These are phyloP conservation scores for Sander vitreus DNA, from an alignment of 2,113 vertebrate genomes.

Conservation along the genomic window DNA sequence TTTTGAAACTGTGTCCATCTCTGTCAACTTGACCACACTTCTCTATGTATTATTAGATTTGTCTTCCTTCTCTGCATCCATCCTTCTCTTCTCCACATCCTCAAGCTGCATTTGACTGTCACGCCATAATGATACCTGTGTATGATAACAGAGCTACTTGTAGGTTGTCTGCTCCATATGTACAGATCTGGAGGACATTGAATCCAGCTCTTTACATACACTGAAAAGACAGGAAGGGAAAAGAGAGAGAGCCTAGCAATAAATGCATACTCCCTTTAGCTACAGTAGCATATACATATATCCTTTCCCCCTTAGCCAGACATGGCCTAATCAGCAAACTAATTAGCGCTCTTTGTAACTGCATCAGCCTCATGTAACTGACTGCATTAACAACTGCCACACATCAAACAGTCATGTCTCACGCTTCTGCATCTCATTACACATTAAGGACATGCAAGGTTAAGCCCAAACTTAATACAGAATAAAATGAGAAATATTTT, in stretches of 20 bases:
- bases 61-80: neutral
- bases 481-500: conserved; percentile 44
- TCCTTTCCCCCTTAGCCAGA: conserved; percentile 65
- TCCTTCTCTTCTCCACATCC: neutral
- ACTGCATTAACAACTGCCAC: conserved; percentile 78
- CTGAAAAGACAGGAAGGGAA: conserved; percentile 6
- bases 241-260: conserved; percentile 16
- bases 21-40: neutral
- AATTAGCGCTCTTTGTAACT: conserved; percentile 75
- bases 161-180: conserved; percentile 40
- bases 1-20: neutral
- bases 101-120: conserved; percentile 26
- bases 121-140: conserved; percentile 36
- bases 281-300: conserved; percentile 52
- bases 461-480: conserved; percentile 38
- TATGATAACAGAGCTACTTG: conserved; percentile 38
- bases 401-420: conserved; percentile 73
- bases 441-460: conserved; percentile 63
- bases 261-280: conserved; percentile 50
- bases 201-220: conserved; percentile 17
- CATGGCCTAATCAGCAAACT: conserved; percentile 73
- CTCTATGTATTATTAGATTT: neutral
- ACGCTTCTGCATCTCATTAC: conserved; percentile 69
- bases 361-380: conserved; percentile 71
- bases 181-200: conserved; percentile 42